Evolutionary conservation across 2,888 invertebrate genomes (phyloP).

Genomic region (Danaus chrysippus): DNA sequence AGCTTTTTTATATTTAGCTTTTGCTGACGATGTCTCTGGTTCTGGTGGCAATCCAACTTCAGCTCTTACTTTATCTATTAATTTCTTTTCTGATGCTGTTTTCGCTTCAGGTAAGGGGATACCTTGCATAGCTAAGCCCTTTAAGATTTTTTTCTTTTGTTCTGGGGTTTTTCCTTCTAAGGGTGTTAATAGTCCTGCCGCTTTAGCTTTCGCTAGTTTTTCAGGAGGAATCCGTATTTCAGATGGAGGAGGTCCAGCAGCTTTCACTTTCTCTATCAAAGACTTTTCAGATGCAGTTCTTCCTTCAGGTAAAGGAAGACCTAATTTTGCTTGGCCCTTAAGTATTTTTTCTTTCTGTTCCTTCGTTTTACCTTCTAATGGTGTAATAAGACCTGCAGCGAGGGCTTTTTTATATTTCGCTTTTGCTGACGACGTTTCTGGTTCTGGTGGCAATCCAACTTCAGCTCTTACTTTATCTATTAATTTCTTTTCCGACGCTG

Average conservation of each 20-base stretch:
- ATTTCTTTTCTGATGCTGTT: background rate
- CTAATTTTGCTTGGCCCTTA: constrained; percentile 26
- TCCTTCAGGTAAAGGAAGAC: constrained; percentile 35
- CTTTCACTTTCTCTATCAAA: no score
- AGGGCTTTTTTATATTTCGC: constrained; percentile 28
- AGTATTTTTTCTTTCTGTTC: constrained; percentile 33
- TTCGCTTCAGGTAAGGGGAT: background rate
- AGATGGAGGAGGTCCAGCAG: no score
- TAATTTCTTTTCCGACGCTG: constrained; percentile 30
- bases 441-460: constrained; percentile 32
- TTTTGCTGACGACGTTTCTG: constrained; percentile 21
- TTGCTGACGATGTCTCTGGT: background rate
- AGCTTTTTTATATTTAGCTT: background rate
- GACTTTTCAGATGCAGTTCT: constrained; percentile 23
- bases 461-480: constrained; percentile 26
- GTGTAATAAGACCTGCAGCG: constrained; percentile 37
- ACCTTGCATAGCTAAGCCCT: constrained; percentile 16
- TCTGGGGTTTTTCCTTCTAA: no score
- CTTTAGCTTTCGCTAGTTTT: no score
- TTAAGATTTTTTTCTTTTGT: constrained; percentile 28
- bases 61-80: background rate
- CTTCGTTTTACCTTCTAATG: constrained; percentile 42
- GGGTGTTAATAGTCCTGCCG: no score
- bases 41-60: background rate
- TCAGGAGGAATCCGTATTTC: no score